A percentile compares a stretch with the other conserved stretches of the same genome.
Conservation (phyloP, 2,888 invertebrate genomes). For the Pyrrhia umbra region DNA sequence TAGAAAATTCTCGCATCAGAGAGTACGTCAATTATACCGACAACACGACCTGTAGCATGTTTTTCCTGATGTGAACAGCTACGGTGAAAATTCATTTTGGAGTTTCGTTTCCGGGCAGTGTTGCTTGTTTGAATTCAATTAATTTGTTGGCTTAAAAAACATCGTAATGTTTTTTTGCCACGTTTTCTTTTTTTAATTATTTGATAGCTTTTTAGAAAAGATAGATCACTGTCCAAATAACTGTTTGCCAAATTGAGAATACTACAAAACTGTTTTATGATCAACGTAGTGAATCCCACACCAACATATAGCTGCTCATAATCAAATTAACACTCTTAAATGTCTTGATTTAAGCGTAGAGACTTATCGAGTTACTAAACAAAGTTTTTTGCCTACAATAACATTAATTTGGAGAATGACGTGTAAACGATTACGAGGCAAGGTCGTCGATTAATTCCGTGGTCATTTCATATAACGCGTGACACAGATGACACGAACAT, state of each 20-base stretch:
- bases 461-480: constrained; percentile 58
- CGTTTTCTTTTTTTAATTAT: background rate
- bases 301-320: constrained; percentile 10
- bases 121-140: constrained; percentile 47
- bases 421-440: constrained; percentile 60
- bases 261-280: background rate
- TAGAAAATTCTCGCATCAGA: constrained; percentile 67
- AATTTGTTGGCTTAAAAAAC: constrained; percentile 35
- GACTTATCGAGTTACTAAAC: constrained; percentile 16
- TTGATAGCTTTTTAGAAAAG: background rate
- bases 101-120: constrained; percentile 30
- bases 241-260: background rate
- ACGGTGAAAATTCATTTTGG: constrained; percentile 47
- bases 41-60: constrained; percentile 50
- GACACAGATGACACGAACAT: constrained; percentile 55
- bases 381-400: constrained; percentile 43
- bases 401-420: constrained; percentile 57
- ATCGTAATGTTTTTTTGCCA: constrained; percentile 9
- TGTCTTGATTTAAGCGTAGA: constrained; percentile 19
- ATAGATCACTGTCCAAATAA: background rate
- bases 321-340: constrained; percentile 20
- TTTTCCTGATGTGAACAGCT: constrained; percentile 39
- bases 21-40: constrained; percentile 65
- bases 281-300: constrained; percentile 1
- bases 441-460: constrained; percentile 65